Evolutionary conservation across 2,888 invertebrate genomes (phyloP).

Genomic region (Polyommatus iphigenia): DNA sequence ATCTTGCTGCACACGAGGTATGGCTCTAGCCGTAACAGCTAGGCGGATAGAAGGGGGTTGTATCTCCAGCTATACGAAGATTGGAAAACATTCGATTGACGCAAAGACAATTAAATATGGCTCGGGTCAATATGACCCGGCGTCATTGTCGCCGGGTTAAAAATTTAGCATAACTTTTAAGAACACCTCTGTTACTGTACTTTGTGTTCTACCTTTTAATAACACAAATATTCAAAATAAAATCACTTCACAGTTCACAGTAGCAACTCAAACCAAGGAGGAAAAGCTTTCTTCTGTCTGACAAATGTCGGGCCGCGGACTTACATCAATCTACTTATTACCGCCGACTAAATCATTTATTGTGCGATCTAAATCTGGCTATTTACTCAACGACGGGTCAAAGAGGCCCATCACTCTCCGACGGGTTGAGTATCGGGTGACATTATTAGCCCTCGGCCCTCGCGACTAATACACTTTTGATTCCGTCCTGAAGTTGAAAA

Average conservation of each 20-base stretch:
- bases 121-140: too few species aligned
- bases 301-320: slow-evolving; percentile 68
- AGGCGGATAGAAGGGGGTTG: too few species aligned
- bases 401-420: slow-evolving; percentile 58
- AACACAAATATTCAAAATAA: neutral
- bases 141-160: too few species aligned
- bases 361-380: slow-evolving; percentile 68
- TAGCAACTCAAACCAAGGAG: neutral
- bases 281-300: slow-evolving; percentile 41
- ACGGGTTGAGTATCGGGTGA: slow-evolving; percentile 26
- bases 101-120: too few species aligned
- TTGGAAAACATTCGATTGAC: too few species aligned
- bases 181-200: too few species aligned
- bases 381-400: slow-evolving; percentile 70
- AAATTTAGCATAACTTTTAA: too few species aligned
- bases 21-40: too few species aligned
- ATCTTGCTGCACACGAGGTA: too few species aligned
- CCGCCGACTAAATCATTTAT: slow-evolving; percentile 74
- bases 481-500: slow-evolving; percentile 27
- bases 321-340: slow-evolving; percentile 75
- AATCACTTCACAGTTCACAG: neutral
- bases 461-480: slow-evolving; percentile 21
- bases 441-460: slow-evolving; percentile 13
- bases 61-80: too few species aligned
- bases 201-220: too few species aligned